Conservation (phyloP, 2,797 vertebrate species). For the Sebastolobus altivelis region DNA sequence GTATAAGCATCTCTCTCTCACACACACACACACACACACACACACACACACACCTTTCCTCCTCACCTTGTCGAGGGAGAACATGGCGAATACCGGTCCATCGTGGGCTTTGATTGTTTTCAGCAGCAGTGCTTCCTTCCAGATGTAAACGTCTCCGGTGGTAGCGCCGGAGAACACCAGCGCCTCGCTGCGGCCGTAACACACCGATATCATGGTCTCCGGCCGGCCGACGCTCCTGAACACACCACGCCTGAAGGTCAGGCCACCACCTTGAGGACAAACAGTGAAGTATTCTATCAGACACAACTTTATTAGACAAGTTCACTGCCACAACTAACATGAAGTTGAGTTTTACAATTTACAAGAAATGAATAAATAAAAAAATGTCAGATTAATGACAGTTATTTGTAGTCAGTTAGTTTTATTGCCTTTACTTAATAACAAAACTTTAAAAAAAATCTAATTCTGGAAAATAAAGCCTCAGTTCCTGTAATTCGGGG, state of each 20-base stretch:
- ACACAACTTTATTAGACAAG: background rate
- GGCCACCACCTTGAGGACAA: conserved; percentile 89
- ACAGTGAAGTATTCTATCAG: background rate
- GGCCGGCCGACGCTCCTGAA: conserved; percentile 89
- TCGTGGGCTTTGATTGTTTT: conserved; percentile 96
- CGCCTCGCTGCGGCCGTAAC: conserved; percentile 91
- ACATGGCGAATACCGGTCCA: conserved; percentile 96
- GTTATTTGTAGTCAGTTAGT: background rate
- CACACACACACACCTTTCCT: background rate
- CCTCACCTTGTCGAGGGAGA: conserved; percentile 94
- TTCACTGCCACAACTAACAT: too few relatives aligned
- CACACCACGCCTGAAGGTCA: conserved; percentile 90
- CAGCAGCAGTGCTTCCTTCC: conserved; percentile 91
- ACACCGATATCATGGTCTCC: conserved; percentile 97
- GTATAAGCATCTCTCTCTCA: background rate
- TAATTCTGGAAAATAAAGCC: background rate
- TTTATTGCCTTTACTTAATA: background rate
- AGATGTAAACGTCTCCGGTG: conserved; percentile 95
- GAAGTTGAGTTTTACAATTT: background rate
- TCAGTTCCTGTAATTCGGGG: background rate
- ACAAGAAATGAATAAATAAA: background rate
- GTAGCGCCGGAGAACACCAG: conserved; percentile 93
- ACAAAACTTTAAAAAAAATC: background rate
- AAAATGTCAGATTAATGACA: background rate
- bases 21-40: too few relatives aligned